A percentile compares a stretch with the other conserved stretches of the same genome.
These are phyloP conservation scores for Podargus strigoides DNA, from an alignment of 2,797 vertebrate species.

Conservation along the genomic window DNA sequence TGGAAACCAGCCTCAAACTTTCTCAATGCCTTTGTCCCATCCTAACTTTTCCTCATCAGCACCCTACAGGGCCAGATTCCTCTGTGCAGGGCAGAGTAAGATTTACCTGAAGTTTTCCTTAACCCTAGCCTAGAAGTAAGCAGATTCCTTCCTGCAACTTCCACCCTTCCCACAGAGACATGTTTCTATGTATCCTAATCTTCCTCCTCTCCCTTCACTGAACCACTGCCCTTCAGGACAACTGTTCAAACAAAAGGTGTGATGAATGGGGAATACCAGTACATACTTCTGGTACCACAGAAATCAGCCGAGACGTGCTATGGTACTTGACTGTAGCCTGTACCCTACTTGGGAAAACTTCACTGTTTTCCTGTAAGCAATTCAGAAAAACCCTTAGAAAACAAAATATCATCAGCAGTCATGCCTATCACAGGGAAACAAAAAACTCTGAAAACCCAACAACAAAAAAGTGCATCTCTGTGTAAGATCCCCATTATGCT, in stretches of 20 bases:
- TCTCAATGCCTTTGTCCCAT: not conserved
- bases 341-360: not conserved
- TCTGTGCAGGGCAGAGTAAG: not conserved
- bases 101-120: not conserved
- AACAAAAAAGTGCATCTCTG: not conserved
- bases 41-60: not conserved
- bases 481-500: not conserved
- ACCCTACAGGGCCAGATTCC: not conserved
- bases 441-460: not conserved
- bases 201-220: not conserved
- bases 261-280: not conserved
- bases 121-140: not conserved
- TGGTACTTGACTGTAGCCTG: not conserved
- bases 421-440: not conserved
- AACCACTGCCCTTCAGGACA: not conserved
- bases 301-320: not conserved
- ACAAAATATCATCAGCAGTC: not conserved
- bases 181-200: not conserved
- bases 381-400: not conserved
- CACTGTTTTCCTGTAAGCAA: not conserved
- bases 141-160: not conserved
- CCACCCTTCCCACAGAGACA: not conserved
- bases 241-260: not conserved
- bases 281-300: not conserved
- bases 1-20: not conserved